phyloP scores from a whole-genome alignment of 2,113 vertebrate species.

The Leptobrachium leishanense region DNA sequence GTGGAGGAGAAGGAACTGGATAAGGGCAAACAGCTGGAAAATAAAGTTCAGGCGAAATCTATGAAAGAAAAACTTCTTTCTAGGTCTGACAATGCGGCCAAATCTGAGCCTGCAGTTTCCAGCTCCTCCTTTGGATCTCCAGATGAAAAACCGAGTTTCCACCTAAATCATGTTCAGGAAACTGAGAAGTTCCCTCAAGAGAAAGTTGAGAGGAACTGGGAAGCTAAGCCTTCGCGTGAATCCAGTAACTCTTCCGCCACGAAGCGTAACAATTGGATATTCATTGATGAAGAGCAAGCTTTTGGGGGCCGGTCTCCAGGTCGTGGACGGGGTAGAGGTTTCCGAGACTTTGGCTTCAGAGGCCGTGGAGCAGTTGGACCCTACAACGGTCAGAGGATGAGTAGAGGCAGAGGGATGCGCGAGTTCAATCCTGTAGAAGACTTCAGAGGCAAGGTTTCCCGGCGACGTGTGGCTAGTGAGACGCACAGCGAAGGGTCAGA shows the following conservation, averaged over 20 bases:
- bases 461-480: constrained; percentile 89
- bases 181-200: constrained; percentile 69
- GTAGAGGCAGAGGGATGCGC: constrained; percentile 74
- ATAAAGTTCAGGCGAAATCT: constrained; percentile 70
- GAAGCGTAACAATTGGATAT: constrained; percentile 94
- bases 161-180: constrained; percentile 51
- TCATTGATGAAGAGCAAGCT: constrained; percentile 95
- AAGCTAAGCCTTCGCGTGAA: constrained; percentile 73
- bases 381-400: constrained; percentile 68
- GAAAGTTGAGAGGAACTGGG: constrained; percentile 75
- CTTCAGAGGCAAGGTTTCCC: constrained; percentile 76
- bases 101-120: constrained; percentile 70
- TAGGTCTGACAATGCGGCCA: constrained; percentile 68
- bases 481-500: constrained; percentile 94
- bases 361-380: constrained; percentile 71
- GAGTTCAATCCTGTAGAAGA: constrained; percentile 83
- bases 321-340: constrained; percentile 82
- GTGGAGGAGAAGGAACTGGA: constrained; percentile 94
- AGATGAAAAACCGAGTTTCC: constrained; percentile 70
- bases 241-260: constrained; percentile 71
- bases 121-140: constrained; percentile 58
- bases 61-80: constrained; percentile 68
- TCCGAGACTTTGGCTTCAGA: constrained; percentile 86
- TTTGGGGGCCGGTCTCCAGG: constrained; percentile 84
- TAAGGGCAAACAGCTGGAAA: constrained; percentile 73